Conservation (phyloP, 2,797 vertebrate genomes). For the Sebastes cheni region DNA sequence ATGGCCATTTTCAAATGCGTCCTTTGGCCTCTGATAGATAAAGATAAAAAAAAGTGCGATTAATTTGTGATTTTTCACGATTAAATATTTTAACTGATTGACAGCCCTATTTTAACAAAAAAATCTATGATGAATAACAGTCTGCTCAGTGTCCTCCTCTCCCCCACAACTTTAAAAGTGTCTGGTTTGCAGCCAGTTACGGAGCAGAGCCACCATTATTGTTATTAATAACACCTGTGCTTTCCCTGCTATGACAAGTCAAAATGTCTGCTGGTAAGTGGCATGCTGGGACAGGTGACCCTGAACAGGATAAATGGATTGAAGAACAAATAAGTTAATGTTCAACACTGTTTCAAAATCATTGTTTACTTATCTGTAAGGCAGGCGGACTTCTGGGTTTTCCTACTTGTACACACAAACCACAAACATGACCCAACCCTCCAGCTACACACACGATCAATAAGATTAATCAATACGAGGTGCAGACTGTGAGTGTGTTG, state of each 20-base stretch:
- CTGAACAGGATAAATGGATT: not conserved
- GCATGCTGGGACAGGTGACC: not conserved
- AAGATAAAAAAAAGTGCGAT: too few relatives aligned
- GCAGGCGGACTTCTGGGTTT: not conserved
- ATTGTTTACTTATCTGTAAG: not conserved
- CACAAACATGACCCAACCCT: not conserved
- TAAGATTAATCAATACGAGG: not conserved
- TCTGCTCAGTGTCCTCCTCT: not conserved
- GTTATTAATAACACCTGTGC: too few relatives aligned
- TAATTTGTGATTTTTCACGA: too few relatives aligned
- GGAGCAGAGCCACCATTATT: too few relatives aligned
- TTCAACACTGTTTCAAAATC: conserved; percentile 39
- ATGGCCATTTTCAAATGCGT: too few relatives aligned
- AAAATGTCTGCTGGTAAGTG: not conserved
- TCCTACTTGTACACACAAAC: not conserved
- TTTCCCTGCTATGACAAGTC: not conserved
- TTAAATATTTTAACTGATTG: too few relatives aligned
- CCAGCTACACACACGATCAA: not conserved
- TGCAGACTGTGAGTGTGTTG: too few relatives aligned
- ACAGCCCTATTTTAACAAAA: not conserved
- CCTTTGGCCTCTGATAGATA: too few relatives aligned
- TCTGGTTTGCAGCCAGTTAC: too few relatives aligned
- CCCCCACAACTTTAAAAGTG: not conserved
- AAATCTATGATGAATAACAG: not conserved
- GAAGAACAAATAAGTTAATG: conserved; percentile 39